Evolutionary conservation across 2,797 vertebrate genomes (phyloP), one percentile per base, ranked within the genome.

Genomic region (Melanotaenia parkinsoni): DNA sequence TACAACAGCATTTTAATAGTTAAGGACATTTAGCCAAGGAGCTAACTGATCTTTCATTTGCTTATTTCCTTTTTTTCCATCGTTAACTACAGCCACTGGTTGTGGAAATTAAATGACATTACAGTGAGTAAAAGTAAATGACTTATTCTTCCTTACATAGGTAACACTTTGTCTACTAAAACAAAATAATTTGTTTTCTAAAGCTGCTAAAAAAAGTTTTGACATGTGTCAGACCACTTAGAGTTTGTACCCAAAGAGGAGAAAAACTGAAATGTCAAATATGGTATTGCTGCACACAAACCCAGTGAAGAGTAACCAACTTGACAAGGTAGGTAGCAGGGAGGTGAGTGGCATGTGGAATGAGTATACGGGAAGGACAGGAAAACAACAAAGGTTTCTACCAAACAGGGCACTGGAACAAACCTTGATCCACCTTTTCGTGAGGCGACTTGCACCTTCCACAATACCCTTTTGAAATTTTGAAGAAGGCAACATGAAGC

Each of bases 341-440:
- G 68, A 76, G 76, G 86, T 75, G 73, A 0, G 32, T n/a, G 51
- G 82, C 86, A 87, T 84, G 72, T 74, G 72, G 77, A 84, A 73
- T 70, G 70, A 72, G 73, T 53, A 70, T 28, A 28, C 22, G 6
- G 56, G 57, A 33, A 40, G 7, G 60, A 72, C 64, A 35, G 60
- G 53, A 16, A 6, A 74, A 84, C 72, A 86, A 83, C 72, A 81
- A 70, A 83, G 64, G 75, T 66, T 77, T 57, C 54, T 70, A 81
- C 77, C 72, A 67, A 82, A 88, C 82, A 77, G 63, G 83, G 72
- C 86, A 81, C 69, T 75, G 76, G 85, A 94, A 98, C 97, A 96
- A 96, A 98, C 97, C 96, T 98, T 97, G 87, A 96, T 97, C 96
- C 97, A 98, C 85, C 97, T 95, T 93, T 97, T 97, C 86, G 94